phyloP scores from a whole-genome alignment of 2,113 vertebrate genomes.

The Melanerpes aurifrons region DNA sequence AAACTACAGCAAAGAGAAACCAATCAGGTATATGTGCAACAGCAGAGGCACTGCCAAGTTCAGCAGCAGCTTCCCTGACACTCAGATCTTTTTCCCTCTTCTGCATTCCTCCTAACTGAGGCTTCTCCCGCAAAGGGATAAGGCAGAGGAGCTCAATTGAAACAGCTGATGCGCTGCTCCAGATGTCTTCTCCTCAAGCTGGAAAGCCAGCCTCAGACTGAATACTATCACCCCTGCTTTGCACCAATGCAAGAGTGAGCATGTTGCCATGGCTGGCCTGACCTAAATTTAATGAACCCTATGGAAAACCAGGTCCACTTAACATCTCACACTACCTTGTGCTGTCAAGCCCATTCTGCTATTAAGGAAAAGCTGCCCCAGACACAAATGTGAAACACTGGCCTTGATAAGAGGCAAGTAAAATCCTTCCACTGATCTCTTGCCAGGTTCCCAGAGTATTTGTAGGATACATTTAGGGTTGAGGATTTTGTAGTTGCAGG shows the following conservation, averaged over 20 bases:
- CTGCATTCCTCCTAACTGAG: background rate
- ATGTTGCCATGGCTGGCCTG: background rate
- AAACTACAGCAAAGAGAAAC: background rate
- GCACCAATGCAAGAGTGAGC: background rate
- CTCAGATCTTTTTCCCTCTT: background rate
- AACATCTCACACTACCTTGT: background rate
- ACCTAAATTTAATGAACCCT: background rate
- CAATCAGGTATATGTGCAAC: background rate
- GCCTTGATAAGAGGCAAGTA: background rate
- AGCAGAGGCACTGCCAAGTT: background rate
- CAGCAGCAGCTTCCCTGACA: rapidly evolving
- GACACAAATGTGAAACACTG: background rate
- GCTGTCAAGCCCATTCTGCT: background rate
- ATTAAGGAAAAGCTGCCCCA: background rate
- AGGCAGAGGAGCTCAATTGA: background rate
- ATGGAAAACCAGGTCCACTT: background rate
- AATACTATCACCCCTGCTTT: background rate
- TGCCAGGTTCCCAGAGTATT: background rate
- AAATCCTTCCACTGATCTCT: background rate
- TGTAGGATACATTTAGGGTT: background rate
- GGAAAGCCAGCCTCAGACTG: background rate
- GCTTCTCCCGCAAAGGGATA: background rate
- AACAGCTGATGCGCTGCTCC: background rate
- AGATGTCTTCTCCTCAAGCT: background rate
- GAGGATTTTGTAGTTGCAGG: background rate